These are phyloP conservation scores for Epinephelus malabaricus DNA, from an alignment of 2,797 vertebrate species.

Conservation along the genomic window DNA sequence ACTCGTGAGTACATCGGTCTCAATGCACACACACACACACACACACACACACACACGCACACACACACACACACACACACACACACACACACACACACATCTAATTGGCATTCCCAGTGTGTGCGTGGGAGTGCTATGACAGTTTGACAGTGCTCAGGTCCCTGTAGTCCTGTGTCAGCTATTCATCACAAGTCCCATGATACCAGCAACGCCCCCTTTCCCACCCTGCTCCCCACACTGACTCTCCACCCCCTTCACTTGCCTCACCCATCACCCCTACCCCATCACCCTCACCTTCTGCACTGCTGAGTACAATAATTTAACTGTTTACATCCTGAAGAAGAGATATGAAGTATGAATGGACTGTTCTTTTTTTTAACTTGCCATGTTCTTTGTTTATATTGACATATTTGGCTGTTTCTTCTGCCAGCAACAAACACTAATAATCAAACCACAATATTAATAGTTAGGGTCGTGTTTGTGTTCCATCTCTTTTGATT, in stretches of 20 bases:
- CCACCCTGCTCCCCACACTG: slow-evolving; percentile 32
- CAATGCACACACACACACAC: slow-evolving; percentile 10
- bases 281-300: slow-evolving; percentile 12
- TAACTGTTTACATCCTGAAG: background rate
- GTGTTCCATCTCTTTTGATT: no score
- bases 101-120: slow-evolving; percentile 70
- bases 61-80: slow-evolving; percentile 22
- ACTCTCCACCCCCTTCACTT: slow-evolving; percentile 1
- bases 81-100: slow-evolving; percentile 20
- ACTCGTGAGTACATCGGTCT: background rate
- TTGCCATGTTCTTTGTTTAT: background rate
- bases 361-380: background rate
- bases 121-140: slow-evolving; percentile 68
- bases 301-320: background rate
- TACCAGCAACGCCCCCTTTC: slow-evolving; percentile 30
- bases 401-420: background rate
- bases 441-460: slow-evolving; percentile 1
- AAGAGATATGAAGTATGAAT: no score
- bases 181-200: slow-evolving; percentile 69
- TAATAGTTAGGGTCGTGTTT: background rate
- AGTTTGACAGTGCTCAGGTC: slow-evolving; percentile 74
- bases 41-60: slow-evolving; percentile 23
- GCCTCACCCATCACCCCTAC: slow-evolving; percentile 16
- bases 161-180: slow-evolving; percentile 70
- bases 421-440: background rate